These are phyloP conservation scores for Leucopsar rothschildi DNA, from an alignment of 2,113 vertebrate genomes.

Conservation along the genomic window DNA sequence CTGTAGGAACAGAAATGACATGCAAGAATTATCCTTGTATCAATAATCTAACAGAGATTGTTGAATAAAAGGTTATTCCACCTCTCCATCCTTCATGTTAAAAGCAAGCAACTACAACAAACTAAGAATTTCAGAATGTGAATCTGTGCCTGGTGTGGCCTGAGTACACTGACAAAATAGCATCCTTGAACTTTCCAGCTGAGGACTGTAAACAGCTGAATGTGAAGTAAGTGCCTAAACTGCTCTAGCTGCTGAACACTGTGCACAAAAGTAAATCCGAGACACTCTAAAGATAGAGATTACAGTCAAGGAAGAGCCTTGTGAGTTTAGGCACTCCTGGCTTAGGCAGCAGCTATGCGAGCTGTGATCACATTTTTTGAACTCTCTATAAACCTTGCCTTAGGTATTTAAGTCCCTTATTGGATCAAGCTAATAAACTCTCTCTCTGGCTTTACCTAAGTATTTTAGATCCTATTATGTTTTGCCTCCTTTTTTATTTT, in stretches of 20 bases:
- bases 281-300: neutral
- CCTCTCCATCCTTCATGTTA: neutral
- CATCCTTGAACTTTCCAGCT: neutral
- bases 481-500: slow-evolving; percentile 26
- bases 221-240: neutral
- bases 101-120: neutral
- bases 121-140: neutral
- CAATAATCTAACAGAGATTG: neutral
- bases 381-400: slow-evolving; percentile 15
- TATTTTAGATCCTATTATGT: slow-evolving; percentile 29
- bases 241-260: neutral
- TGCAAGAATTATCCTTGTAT: neutral
- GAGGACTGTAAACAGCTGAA: neutral
- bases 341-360: neutral
- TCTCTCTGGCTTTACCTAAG: neutral
- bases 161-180: neutral
- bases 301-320: neutral
- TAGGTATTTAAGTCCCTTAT: neutral
- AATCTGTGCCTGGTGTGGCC: neutral
- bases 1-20: neutral
- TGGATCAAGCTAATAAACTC: slow-evolving; percentile 16
- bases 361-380: neutral
- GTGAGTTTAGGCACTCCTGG: neutral
- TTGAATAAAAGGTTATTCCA: neutral
- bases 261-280: neutral